These are phyloP conservation scores for Isichthys henryi DNA, from an alignment of 2,113 vertebrate genomes.

Conservation along the genomic window DNA sequence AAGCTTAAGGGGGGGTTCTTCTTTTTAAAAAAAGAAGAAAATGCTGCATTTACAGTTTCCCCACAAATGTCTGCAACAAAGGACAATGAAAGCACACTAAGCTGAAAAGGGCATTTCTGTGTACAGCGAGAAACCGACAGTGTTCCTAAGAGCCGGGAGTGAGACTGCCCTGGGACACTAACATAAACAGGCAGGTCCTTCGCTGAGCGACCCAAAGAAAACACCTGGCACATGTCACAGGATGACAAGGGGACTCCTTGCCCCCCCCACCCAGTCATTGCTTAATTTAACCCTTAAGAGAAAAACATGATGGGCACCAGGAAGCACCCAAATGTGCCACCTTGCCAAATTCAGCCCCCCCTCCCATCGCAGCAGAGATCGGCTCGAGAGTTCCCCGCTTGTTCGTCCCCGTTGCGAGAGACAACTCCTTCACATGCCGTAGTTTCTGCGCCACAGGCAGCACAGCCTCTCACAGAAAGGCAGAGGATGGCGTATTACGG, in stretches of 20 bases:
- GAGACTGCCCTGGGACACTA: background rate
- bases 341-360: background rate
- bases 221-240: background rate
- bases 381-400: background rate
- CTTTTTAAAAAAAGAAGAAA: background rate
- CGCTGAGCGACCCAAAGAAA: background rate
- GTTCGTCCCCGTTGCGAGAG: background rate
- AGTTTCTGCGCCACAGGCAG: background rate
- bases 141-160: background rate
- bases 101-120: background rate
- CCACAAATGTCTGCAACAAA: background rate
- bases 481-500: background rate
- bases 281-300: background rate
- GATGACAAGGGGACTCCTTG: background rate
- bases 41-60: background rate
- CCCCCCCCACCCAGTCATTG: background rate
- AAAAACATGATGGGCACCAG: background rate
- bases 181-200: background rate
- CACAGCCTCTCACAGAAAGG: background rate
- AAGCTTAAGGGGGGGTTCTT: background rate
- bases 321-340: background rate
- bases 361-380: background rate
- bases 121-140: background rate
- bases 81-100: background rate
- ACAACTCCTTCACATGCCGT: background rate